phyloP scores from a whole-genome alignment of 1,140 invertebrate genomes.

The Matsumurasca onukii region DNA sequence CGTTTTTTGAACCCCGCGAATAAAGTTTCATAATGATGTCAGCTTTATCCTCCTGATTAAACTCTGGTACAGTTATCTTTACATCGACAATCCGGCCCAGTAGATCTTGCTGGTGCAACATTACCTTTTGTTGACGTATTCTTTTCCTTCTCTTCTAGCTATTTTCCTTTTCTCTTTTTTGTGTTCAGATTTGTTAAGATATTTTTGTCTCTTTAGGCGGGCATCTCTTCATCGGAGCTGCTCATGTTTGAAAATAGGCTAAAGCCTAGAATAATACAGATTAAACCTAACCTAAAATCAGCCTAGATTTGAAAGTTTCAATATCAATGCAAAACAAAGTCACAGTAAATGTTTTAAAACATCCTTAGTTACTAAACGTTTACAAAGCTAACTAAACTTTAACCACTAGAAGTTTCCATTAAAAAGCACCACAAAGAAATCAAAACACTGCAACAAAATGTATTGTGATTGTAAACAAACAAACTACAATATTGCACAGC shows the following conservation, averaged over 20 bases:
- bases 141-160: slow-evolving; percentile 13
- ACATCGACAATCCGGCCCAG: background rate
- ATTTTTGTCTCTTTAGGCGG: background rate
- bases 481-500: background rate
- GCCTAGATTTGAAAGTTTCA: no score
- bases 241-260: background rate
- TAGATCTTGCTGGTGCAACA: background rate
- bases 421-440: background rate
- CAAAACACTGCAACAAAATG: background rate
- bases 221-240: background rate
- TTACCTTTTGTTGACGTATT: background rate
- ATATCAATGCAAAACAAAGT: no score
- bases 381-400: background rate
- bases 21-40: slow-evolving; percentile 3
- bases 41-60: background rate
- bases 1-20: background rate
- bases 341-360: no score
- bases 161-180: background rate
- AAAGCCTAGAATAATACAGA: background rate
- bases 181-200: background rate
- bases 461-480: background rate
- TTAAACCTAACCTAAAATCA: background rate
- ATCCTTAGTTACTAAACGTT: no score
- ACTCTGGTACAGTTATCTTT: background rate
- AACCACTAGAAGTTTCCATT: background rate